Evolutionary conservation across 1,140 invertebrate species (phyloP).

Genomic region (Triops longicaudatus): DNA sequence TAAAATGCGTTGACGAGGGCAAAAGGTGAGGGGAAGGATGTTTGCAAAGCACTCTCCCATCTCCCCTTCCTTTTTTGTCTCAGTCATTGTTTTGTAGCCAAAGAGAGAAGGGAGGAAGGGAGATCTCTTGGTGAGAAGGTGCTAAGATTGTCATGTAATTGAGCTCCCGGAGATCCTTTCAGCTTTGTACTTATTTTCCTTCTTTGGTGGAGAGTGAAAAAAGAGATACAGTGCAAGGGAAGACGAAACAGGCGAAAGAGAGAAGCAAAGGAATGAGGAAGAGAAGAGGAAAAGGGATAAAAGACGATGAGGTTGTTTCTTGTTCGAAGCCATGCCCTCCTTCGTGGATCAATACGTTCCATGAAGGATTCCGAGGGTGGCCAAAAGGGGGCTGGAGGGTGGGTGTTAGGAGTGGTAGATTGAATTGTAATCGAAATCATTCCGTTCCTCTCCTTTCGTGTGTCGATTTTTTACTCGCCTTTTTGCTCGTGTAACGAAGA

Average conservation of each 20-base stretch:
- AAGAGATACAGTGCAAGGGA: background rate
- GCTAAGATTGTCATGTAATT: constrained; percentile 12
- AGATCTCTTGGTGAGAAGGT: background rate
- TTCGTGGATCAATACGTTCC: constrained; percentile 1
- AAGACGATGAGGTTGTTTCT: background rate
- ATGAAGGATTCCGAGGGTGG: background rate
- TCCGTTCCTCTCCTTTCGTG: background rate
- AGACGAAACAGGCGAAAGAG: background rate
- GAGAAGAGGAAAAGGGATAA: background rate
- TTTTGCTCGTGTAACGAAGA: background rate
- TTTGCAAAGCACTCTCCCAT: background rate
- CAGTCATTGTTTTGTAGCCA: background rate
- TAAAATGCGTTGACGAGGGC: constrained; percentile 17
- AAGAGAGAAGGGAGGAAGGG: background rate
- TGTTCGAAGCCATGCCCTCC: background rate
- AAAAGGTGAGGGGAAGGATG: background rate
- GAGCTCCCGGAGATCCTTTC: constrained; percentile 17
- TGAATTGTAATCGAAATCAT: constrained; percentile 15
- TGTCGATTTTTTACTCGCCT: background rate
- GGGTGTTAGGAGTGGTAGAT: background rate
- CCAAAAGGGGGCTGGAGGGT: background rate
- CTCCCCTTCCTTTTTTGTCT: background rate
- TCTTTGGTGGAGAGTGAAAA: constrained; percentile 2
- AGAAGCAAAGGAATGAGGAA: too few species aligned
- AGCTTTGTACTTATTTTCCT: constrained; percentile 18